Evolutionary conservation across 92 coral and sea anemone genomes (phyloP).

Genomic region (Nematostella vectensis): DNA sequence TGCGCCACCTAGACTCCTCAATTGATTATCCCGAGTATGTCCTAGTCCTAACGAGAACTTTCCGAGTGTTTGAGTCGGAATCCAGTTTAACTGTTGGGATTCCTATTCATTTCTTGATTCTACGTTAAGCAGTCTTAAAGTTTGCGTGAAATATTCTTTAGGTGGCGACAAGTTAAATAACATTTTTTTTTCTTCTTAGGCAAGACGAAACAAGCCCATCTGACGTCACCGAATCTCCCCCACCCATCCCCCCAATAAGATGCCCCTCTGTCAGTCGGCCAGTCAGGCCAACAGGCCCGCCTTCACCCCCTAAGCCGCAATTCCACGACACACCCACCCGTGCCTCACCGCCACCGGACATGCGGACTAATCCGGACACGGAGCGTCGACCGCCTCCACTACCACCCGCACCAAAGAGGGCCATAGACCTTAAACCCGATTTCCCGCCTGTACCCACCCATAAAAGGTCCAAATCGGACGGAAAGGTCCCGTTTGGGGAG

Average conservation of each 20-base stretch:
- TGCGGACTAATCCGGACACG: constrained; percentile 10
- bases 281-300: constrained; percentile 20
- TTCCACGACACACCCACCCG: constrained; percentile 20
- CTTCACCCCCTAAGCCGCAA: constrained; percentile 41
- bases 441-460: constrained; percentile 62
- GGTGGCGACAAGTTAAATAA: not conserved
- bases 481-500: constrained; percentile 58
- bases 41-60: too few species aligned
- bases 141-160: not conserved
- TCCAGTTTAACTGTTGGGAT: too few species aligned
- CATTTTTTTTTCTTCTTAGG: constrained; percentile 6
- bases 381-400: constrained; percentile 39
- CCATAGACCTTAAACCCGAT: constrained; percentile 30
- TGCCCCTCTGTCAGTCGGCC: constrained; percentile 70
- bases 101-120: too few species aligned
- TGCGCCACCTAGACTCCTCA: too few species aligned
- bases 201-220: not conserved
- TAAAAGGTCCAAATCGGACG: constrained; percentile 70
- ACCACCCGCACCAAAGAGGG: constrained; percentile 44
- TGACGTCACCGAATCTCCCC: constrained; percentile 51
- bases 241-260: constrained; percentile 87
- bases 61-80: too few species aligned
- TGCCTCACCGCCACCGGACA: constrained; percentile 10
- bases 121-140: too few species aligned
- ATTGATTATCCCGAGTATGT: too few species aligned